Evolutionary conservation across 2,797 vertebrate species (phyloP).

Genomic region (Sebastes diaconus): DNA sequence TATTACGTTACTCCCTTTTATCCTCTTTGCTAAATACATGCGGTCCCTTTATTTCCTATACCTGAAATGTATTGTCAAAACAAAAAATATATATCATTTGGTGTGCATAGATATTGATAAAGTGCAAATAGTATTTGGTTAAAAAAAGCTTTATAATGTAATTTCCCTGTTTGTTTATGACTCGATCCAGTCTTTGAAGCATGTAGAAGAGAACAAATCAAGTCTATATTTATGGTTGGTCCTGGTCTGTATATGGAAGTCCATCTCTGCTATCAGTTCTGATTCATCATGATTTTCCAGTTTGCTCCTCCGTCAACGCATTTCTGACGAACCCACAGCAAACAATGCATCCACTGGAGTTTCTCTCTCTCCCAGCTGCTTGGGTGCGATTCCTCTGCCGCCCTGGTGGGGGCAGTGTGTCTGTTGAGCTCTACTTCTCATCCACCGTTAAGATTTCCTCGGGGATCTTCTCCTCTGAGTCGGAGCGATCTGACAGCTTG

Average conservation of each 20-base stretch:
- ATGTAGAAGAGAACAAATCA: slow-evolving; percentile 9
- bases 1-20: slow-evolving; percentile 1
- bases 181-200: slow-evolving; percentile 44
- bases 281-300: slow-evolving; percentile 28
- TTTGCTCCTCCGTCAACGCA: slow-evolving; percentile 15
- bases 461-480: slow-evolving; percentile 92
- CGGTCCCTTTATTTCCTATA: slow-evolving; percentile 37
- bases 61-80: slow-evolving; percentile 40
- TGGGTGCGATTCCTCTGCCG: slow-evolving; percentile 29
- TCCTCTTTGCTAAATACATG: not conserved
- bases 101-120: slow-evolving; percentile 77
- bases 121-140: slow-evolving; percentile 78
- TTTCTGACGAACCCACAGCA: not conserved
- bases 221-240: not conserved
- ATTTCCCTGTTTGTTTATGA: slow-evolving; percentile 50
- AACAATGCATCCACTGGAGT: slow-evolving; percentile 20
- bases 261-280: slow-evolving; percentile 8
- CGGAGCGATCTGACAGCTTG: slow-evolving; percentile 88
- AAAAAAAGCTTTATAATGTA: slow-evolving; percentile 57
- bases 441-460: slow-evolving; percentile 87
- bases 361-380: slow-evolving; percentile 9
- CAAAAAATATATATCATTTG: slow-evolving; percentile 60
- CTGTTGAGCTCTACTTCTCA: slow-evolving; percentile 80
- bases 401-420: slow-evolving; percentile 45
- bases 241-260: slow-evolving; percentile 2